Base-by-base conservation (phyloP, 2,797 vertebrate species). In the Lateolabrax maculatus region DNA sequence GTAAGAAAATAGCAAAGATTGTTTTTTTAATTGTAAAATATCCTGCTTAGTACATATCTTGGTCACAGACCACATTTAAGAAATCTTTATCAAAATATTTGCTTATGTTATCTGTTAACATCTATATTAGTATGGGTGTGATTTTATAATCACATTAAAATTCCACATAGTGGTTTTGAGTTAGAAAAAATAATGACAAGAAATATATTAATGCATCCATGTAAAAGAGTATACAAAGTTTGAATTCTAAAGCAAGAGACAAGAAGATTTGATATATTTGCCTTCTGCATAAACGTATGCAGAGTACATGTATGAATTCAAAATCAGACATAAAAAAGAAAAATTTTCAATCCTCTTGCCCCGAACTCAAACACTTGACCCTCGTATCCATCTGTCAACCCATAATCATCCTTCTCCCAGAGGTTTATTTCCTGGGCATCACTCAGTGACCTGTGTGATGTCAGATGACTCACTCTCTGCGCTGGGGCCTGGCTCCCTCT, bases 391-490 rank as follows among this genome's bases (percentile, higher is more conserved):
- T 31, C 25, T 31, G 29, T 49, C 49, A 52, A 16, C 18, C 21
- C 23, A 46, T 62, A 70, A 57, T 49, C 43, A 68, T 63, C 58
- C 8, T 8, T 71, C 48, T 66, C 23, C 8, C 53, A 21, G 70
- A 43, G 65, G 68, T 88, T 74, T 51, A 80, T 48, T 55, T 75
- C 65, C 69, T 49, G 58, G 31, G 61, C 51, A 71, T 78, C 74
- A 36, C 66, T 86, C 68, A 76, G 76, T 48, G 71, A 83, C 67
- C 75, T 80, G 51, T 36, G 77, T 77, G 34, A 56, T 36, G 21
- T 79, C 75, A 61, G 69, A 81, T 84, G 81, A 90, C 66, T 86
- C 75, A 73, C 39, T 81, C 71, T 64, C 56, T 68, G 74, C 65
- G 74, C 83, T 88, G 84, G 27, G 83, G 78, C 77, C 57, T 80